Evolutionary conservation across 1,140 invertebrate species (phyloP).

Genomic region (Heliconius eleuchia): DNA sequence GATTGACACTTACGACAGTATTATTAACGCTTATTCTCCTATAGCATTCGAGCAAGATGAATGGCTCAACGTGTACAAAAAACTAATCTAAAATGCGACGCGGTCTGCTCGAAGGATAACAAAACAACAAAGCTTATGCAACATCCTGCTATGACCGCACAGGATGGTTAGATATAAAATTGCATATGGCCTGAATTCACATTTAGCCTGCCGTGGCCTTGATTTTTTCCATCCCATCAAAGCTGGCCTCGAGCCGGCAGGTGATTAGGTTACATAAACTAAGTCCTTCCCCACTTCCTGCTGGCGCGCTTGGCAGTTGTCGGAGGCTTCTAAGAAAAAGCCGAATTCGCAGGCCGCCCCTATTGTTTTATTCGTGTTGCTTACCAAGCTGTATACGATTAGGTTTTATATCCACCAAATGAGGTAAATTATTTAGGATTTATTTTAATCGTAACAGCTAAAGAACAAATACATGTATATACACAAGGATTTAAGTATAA

Average conservation of each 20-base stretch:
- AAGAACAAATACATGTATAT: background rate
- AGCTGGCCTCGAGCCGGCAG: constrained; percentile 75
- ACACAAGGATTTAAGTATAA: background rate
- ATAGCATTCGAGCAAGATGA: constrained; percentile 49
- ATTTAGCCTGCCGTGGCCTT: constrained; percentile 72
- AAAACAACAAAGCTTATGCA: constrained; percentile 79
- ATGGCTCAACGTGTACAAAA: constrained; percentile 59
- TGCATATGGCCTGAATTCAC: constrained; percentile 58
- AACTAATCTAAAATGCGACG: constrained; percentile 77
- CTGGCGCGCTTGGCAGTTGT: constrained; percentile 76
- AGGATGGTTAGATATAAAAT: constrained; percentile 68
- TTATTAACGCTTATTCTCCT: constrained; percentile 57
- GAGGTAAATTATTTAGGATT: background rate
- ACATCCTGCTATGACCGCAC: constrained; percentile 72
- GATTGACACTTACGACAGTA: constrained; percentile 41
- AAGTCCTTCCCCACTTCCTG: constrained; percentile 78
- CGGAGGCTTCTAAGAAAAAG: constrained; percentile 76
- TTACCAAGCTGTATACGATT: constrained; percentile 61
- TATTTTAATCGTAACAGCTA: background rate
- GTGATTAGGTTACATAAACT: constrained; percentile 81
- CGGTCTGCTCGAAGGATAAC: constrained; percentile 67
- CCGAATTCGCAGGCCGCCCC: constrained; percentile 68
- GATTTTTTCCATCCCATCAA: constrained; percentile 70
- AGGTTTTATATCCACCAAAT: constrained; percentile 41
- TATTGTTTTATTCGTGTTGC: constrained; percentile 71